Conservation (phyloP, 2,888 invertebrate species). For the Standfussiana lucernea region DNA sequence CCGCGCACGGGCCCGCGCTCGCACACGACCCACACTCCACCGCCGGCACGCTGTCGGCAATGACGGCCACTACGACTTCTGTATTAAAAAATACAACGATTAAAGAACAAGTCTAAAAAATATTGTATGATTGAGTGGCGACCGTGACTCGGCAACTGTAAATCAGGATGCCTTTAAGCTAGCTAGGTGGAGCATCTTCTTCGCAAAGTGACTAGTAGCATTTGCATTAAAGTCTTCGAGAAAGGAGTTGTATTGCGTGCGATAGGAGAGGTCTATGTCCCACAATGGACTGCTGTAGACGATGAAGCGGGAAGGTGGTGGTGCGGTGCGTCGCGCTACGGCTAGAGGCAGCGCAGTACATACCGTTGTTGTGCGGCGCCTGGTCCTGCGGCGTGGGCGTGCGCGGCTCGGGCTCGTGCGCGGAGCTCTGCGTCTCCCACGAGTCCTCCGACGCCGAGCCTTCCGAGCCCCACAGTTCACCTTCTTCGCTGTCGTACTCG, state of each 20-base stretch:
- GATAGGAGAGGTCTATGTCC: neutral
- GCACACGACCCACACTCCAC: slow-evolving; percentile 18
- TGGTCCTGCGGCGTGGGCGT: slow-evolving; percentile 64
- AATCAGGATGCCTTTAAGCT: neutral
- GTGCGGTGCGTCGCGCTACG: neutral
- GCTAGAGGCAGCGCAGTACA: neutral
- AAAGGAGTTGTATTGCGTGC: neutral
- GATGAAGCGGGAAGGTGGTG: neutral
- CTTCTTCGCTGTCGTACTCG: slow-evolving; percentile 94
- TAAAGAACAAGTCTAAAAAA: neutral
- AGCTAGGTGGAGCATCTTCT: neutral
- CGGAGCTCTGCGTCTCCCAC: slow-evolving; percentile 96
- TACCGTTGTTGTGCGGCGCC: slow-evolving; percentile 39
- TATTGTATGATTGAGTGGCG: neutral
- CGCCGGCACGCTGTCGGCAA: slow-evolving; percentile 2
- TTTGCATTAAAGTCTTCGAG: neutral
- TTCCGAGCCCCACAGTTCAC: slow-evolving; percentile 93
- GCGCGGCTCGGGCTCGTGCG: slow-evolving; percentile 81
- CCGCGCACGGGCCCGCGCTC: neutral
- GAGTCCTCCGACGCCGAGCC: slow-evolving; percentile 93
- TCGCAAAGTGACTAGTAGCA: neutral
- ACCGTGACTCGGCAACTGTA: neutral
- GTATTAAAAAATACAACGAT: neutral
- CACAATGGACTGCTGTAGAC: neutral
- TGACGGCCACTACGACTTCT: slow-evolving; percentile 39